Base-by-base conservation (phyloP, 92 coral and sea anemone species). In the Parazoanthus atlanticus region DNA sequence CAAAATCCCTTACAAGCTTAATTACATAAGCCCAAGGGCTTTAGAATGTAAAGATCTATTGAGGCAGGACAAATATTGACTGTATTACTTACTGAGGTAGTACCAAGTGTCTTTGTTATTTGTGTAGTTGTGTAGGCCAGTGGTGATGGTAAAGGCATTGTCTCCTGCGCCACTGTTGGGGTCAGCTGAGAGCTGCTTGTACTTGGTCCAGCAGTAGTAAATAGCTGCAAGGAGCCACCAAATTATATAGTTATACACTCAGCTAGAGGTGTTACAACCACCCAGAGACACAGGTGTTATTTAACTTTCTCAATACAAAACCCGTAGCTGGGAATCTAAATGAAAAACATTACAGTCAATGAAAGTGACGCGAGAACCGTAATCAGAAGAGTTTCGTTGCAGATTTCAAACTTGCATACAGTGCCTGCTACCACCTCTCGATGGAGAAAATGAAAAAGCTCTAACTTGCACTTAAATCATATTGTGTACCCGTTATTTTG, bases 171-270 rank as follows among this genome's bases (percentile, higher is more conserved):
- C 87, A 84, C 87, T 84, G 40, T 91, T 85, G 3, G 91, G 78
- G 66, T 86, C 88, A 19, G 89, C 81, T 13, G 81, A 81, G 79
- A 95, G 84, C 89, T 94, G 85, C 56, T 93, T 92, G 93, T 96
- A 96, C 86, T 83, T 93, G 3, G 97, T 96, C 97, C 98, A 96
- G 78, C 96, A 81, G 82, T 95, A 96, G 86, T 96, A 96, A 15
- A 96, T 80, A 58, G 97, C 99, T 96, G 30, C 21, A 61, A 58
- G 2, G 1, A 32, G 7, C 25, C 3, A 40, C 74, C 28, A 36
- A 33, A 40, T 23, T 6, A 47, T n/a, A 41, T 47, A 78, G 12
- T 0, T 12, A 31, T 9, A 41, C 31, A 28, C 8, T 43, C 61
- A 43, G 1, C 23, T 36, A 36, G n/a, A n/a, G 38, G 38, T 36